Evolutionary conservation across 2,797 vertebrate genomes (phyloP).

Genomic region (Mionectes olivaceus): DNA sequence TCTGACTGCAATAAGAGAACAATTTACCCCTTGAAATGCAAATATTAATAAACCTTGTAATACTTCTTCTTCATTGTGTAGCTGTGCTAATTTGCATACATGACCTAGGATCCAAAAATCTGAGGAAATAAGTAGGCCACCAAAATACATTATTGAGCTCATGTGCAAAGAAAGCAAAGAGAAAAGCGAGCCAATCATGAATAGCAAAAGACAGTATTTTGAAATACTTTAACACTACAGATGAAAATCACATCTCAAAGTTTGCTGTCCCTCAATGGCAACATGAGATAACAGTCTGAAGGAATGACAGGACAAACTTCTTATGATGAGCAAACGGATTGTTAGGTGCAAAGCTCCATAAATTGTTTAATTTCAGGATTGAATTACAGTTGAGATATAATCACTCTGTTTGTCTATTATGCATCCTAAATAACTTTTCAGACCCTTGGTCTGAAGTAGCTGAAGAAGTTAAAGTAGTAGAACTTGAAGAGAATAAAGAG

Average conservation of each 20-base stretch:
- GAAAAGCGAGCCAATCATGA: background rate
- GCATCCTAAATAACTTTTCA: background rate
- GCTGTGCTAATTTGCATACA: background rate
- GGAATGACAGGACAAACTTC: background rate
- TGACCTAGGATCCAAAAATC: background rate
- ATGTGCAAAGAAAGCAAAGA: background rate
- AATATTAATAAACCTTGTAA: background rate
- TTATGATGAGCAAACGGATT: background rate
- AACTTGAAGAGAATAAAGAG: background rate
- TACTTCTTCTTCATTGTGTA: background rate
- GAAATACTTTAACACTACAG: background rate
- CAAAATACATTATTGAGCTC: background rate
- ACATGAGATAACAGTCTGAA: background rate
- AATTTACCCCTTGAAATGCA: background rate
- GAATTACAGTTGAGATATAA: background rate
- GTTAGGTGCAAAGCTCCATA: background rate
- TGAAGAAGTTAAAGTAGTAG: background rate
- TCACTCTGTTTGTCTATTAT: background rate
- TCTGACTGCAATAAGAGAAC: background rate
- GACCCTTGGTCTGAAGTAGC: background rate
- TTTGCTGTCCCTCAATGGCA: background rate
- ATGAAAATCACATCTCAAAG: background rate
- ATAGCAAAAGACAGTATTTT: background rate
- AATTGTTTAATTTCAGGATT: background rate
- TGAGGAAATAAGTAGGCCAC: background rate